Conservation (phyloP, 2,888 invertebrate genomes). For the Sinohyriopsis cumingii region DNA sequence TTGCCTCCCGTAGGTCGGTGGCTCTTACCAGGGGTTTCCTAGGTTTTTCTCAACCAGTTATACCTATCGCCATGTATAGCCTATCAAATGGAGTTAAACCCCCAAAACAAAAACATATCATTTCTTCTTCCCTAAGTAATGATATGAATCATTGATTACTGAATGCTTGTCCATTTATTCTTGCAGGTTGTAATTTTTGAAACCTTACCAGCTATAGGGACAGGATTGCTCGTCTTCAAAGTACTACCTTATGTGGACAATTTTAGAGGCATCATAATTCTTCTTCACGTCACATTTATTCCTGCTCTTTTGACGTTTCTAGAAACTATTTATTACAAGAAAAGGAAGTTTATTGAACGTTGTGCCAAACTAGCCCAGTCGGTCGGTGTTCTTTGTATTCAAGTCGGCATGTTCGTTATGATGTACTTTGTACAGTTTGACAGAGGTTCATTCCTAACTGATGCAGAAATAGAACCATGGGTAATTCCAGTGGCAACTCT, state of each 20-base stretch:
- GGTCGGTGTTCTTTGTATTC: constrained; percentile 22
- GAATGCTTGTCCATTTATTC: neutral
- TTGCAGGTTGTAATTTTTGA: constrained; percentile 26
- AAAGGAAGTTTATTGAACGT: constrained; percentile 7
- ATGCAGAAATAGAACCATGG: constrained; percentile 71
- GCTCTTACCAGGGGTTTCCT: no score
- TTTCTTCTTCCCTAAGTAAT: neutral
- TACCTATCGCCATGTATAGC: no score
- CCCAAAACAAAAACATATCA: no score
- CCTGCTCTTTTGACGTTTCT: constrained; percentile 55
- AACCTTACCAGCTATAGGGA: constrained; percentile 16
- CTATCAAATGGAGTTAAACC: no score
- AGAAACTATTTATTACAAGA: constrained; percentile 10
- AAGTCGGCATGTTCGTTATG: constrained; percentile 22
- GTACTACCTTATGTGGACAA: constrained; percentile 50
- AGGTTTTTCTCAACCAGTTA: no score
- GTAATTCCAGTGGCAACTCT: constrained; percentile 87
- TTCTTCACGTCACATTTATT: constrained; percentile 47
- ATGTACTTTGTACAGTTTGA: constrained; percentile 10
- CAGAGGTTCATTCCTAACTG: neutral
- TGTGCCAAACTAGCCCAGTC: constrained; percentile 10
- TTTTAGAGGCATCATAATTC: constrained; percentile 47
- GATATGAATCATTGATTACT: neutral
- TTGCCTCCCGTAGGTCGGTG: no score
- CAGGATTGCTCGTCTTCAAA: constrained; percentile 52